phyloP scores from a whole-genome alignment of 2,113 vertebrate species.

The Polypterus bichir region DNA sequence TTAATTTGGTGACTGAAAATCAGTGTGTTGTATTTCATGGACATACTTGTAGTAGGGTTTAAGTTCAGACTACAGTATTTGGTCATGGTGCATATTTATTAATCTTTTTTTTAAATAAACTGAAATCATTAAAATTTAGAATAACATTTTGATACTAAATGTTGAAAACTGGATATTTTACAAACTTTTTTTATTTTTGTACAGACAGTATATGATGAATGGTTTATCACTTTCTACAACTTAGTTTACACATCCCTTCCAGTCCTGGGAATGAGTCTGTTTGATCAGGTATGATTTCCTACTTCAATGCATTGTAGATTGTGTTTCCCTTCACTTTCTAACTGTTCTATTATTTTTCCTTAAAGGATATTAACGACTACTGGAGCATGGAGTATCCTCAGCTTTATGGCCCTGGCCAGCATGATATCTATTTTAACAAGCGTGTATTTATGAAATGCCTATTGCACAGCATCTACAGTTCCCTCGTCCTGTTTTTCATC shows the following conservation, averaged over 20 bases:
- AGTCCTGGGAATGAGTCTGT: constrained; percentile 77
- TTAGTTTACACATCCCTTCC: constrained; percentile 84
- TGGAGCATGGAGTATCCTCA: constrained; percentile 80
- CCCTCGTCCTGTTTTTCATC: constrained; percentile 83
- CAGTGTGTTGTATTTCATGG: too few species aligned
- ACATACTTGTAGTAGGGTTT: too few species aligned
- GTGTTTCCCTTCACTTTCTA: constrained; percentile 1
- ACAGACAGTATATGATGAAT: constrained; percentile 84
- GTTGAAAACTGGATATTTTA: background rate
- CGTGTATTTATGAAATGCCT: constrained; percentile 61
- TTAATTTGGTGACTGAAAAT: too few species aligned
- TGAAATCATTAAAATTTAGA: background rate
- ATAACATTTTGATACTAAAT: background rate
- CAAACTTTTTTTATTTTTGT: constrained; percentile 18
- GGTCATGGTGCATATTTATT: too few species aligned
- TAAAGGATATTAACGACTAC: constrained; percentile 77
- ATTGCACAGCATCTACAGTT: constrained; percentile 79
- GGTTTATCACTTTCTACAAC: constrained; percentile 91
- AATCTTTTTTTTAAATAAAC: background rate
- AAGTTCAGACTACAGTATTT: too few species aligned
- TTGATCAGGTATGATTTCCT: constrained; percentile 70
- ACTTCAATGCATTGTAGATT: background rate
- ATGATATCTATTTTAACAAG: constrained; percentile 79
- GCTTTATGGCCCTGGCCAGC: constrained; percentile 77
- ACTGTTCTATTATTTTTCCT: constrained; percentile 2